Percentiles rank a stretch among this genome's conserved stretches.
These are phyloP conservation scores for Hypomecis atomaria DNA, from an alignment of 2,888 invertebrate species.

Conservation along the genomic window DNA sequence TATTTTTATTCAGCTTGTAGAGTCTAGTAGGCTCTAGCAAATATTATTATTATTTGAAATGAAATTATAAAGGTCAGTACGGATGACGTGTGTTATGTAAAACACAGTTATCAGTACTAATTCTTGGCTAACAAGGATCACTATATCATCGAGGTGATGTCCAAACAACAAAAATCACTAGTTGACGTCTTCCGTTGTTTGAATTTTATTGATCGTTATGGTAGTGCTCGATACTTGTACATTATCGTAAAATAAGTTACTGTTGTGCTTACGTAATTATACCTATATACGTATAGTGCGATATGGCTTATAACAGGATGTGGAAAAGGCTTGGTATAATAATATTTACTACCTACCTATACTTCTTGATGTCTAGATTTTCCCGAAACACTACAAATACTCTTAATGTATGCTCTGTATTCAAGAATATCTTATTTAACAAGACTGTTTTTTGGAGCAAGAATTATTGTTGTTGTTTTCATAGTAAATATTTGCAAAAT, in stretches of 20 bases:
- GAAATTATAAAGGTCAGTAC: constrained; percentile 20
- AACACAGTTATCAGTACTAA: constrained; percentile 11
- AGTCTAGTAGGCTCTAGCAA: not conserved
- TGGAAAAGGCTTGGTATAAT: not conserved
- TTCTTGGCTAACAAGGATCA: constrained; percentile 17
- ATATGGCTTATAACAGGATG: not conserved
- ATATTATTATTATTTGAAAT: constrained; percentile 7
- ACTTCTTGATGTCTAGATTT: no score
- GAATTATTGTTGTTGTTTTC: no score
- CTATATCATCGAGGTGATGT: constrained; percentile 11
- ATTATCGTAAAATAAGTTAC: not conserved
- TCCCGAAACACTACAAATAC: no score
- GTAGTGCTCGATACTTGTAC: constrained; percentile 4
- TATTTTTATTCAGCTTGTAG: not conserved
- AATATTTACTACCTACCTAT: no score
- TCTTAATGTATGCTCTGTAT: no score
- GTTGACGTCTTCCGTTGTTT: constrained; percentile 37
- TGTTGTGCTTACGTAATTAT: no score
- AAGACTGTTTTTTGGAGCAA: no score
- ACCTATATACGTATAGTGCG: not conserved
- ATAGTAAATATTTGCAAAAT: no score
- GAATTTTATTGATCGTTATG: constrained; percentile 10
- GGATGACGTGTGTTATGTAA: not conserved
- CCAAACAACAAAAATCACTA: constrained; percentile 41
- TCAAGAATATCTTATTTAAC: no score